phyloP scores from a whole-genome alignment of 1,140 invertebrate genomes.

The Andricus grossulariae region DNA sequence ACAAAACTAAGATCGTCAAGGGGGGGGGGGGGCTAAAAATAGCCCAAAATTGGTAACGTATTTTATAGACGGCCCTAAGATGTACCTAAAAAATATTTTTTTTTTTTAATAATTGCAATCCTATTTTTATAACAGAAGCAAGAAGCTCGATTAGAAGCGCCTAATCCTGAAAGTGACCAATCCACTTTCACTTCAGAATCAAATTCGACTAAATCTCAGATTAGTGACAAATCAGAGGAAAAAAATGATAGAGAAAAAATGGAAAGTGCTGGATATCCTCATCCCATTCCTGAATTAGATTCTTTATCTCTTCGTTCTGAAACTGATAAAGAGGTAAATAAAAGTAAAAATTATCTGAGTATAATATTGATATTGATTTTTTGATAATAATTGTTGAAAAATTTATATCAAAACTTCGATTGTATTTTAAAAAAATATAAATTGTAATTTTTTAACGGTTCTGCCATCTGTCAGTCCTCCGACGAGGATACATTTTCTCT shows the following conservation, averaged over 20 bases:
- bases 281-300: slow-evolving; percentile 45
- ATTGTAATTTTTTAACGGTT: background rate
- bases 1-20: too few species aligned
- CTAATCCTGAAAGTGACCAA: slow-evolving; percentile 11
- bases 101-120: background rate
- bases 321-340: slow-evolving; percentile 10
- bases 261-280: slow-evolving; percentile 29
- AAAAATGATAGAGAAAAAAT: slow-evolving; percentile 21
- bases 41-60: too few species aligned
- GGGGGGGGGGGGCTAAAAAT: too few species aligned
- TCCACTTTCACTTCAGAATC: slow-evolving; percentile 7
- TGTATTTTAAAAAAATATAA: background rate
- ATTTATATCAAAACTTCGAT: too few species aligned
- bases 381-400: too few species aligned
- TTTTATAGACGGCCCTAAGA: too few species aligned
- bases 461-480: slow-evolving; percentile 25
- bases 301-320: slow-evolving; percentile 9
- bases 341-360: background rate
- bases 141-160: background rate
- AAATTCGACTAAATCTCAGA: background rate
- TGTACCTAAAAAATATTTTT: background rate
- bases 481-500: background rate
- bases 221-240: slow-evolving; percentile 4
- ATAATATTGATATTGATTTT: background rate
- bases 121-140: background rate